Conservation (phyloP, 2,797 vertebrate genomes). For the Sebastes goodei region DNA sequence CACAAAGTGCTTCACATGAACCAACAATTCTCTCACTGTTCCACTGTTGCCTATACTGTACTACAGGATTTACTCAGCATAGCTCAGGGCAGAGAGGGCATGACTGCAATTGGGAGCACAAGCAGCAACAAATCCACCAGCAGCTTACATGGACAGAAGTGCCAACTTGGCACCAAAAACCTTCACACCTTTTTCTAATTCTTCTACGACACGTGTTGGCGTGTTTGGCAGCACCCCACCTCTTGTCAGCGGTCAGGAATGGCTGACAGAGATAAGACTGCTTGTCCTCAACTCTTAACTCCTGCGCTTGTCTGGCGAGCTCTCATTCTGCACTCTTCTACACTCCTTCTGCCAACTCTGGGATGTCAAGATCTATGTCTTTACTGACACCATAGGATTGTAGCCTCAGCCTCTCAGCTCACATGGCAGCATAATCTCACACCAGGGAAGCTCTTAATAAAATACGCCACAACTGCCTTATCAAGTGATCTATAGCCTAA, state of each 20-base stretch:
- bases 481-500: conserved; percentile 51
- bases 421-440: conserved; percentile 62
- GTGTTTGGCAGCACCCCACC: conserved; percentile 24
- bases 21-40: conserved; percentile 45
- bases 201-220: conserved; percentile 10
- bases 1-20: conserved; percentile 36
- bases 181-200: conserved; percentile 18
- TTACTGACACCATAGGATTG: conserved; percentile 28
- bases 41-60: conserved; percentile 2
- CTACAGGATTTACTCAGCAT: conserved; percentile 20
- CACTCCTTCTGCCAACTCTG: conserved; percentile 32
- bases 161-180: conserved; percentile 12
- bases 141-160: neutral
- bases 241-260: conserved; percentile 53
- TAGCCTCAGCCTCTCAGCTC: conserved; percentile 38
- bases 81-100: neutral
- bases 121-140: conserved; percentile 3
- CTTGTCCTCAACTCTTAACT: conserved; percentile 51
- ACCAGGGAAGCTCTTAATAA: conserved; percentile 47
- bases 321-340: neutral
- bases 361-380: conserved; percentile 46
- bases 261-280: conserved; percentile 65
- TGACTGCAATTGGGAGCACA: conserved; percentile 13
- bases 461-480: conserved; percentile 32
- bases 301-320: conserved; percentile 18